These are phyloP conservation scores for Sphaerophoria taeniata DNA, from an alignment of 2,888 invertebrate species.

Conservation along the genomic window DNA sequence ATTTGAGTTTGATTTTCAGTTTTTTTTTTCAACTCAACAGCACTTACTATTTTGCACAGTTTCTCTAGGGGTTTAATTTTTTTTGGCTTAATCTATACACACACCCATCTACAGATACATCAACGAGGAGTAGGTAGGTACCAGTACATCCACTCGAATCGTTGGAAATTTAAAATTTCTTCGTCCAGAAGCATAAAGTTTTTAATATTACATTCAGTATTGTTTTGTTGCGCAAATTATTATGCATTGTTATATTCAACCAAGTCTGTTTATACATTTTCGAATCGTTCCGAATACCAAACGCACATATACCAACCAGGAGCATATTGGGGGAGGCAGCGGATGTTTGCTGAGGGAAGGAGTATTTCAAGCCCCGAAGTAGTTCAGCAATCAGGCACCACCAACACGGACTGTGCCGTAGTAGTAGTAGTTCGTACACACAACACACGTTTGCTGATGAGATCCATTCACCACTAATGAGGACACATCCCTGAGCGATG, in stretches of 20 bases:
- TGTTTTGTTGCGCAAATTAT: constrained; percentile 1
- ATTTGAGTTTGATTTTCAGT: neutral
- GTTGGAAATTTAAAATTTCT: constrained; percentile 8
- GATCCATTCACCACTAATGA: constrained; percentile 74
- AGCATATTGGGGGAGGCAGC: neutral
- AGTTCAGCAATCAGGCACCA: constrained; percentile 66
- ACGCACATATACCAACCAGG: neutral
- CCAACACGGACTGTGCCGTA: too few relatives aligned
- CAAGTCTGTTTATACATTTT: constrained; percentile 10
- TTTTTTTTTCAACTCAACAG: neutral
- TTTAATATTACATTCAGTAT: constrained; percentile 2
- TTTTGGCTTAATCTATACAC: neutral
- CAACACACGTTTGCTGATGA: constrained; percentile 71
- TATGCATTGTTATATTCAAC: constrained; percentile 25
- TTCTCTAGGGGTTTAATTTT: neutral
- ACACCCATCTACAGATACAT: too few relatives aligned
- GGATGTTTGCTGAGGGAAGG: too few relatives aligned
- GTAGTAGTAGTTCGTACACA: constrained; percentile 51
- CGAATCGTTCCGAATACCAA: constrained; percentile 46
- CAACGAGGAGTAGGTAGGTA: too few relatives aligned
- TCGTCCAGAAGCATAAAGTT: constrained; percentile 27
- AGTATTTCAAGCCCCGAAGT: constrained; percentile 43
- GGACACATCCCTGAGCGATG: constrained; percentile 74
- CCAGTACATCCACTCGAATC: neutral
- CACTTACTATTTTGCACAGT: neutral